Base-by-base conservation (phyloP, 2,888 invertebrate genomes). In the Hyalella azteca region DNA sequence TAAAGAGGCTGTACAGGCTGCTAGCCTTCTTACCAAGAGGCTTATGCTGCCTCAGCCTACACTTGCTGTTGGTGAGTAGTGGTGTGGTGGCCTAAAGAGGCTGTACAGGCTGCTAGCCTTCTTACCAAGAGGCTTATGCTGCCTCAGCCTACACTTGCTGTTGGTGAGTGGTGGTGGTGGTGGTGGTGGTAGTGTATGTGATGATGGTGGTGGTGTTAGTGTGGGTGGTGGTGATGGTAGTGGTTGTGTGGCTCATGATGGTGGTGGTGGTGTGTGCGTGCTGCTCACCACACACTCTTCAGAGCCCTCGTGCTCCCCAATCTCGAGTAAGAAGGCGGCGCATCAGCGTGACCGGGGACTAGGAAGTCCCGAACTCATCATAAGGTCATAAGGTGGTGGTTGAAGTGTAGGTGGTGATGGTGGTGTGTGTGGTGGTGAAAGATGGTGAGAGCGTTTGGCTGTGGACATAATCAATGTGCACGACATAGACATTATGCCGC, bases 1-100 rank as follows among this genome's bases (percentile, higher is more conserved):
- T 36, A 95, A 95, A 88, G 95, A 95, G 87, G 93, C 94, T 0
- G 95, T 95, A 0, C 92, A 92, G 85, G 92, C 92, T 5, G 91
- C 92, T 40, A 82, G 93, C 86, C 90, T 93, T 84, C 90, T 93
- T 85, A 92, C 92, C 87, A 88, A 93, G 85, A 93, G 93, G 86
- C 91, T 93, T 11, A 88, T 94, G 76, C 93, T 93, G 86, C 91
- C 90, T 88, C 91, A 90, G 86, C 59, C 59, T 29, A 32, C 29
- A 1, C 5, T 59, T 4, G 32, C 59, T 32, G 59, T 59, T 32
- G 59, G 59, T 59, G 13, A 19, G 59, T 2, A 22, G 50, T 7
- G 9, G 15, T 15, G 45, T 45, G 45, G 45, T 7, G 45, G 45
- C 9, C 45, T 11, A 45, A 15, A 15, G 9, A 11, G 45, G 9